Evolutionary conservation across 64 coral and sea anemone genomes (phyloP).

Genomic region (Stichodactyla helianthus): DNA sequence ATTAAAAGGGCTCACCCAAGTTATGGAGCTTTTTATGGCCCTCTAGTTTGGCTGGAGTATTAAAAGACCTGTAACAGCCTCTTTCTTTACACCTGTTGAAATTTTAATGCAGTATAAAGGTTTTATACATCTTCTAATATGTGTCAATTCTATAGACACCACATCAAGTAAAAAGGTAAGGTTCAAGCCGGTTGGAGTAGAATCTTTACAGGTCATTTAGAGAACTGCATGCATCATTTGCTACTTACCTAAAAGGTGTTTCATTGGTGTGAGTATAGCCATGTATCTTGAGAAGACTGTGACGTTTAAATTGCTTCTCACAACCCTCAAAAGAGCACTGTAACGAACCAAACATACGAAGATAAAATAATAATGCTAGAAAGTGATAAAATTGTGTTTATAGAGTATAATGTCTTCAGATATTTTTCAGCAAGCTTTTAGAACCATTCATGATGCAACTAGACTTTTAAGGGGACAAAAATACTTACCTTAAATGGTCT

Average conservation of each 20-base stretch:
- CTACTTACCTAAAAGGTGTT: conserved; percentile 36
- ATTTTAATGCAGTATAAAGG: too few relatives aligned
- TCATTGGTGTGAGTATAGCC: conserved; percentile 50
- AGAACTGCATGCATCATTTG: not conserved
- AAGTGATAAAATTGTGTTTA: not conserved
- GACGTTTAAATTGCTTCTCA: conserved; percentile 31
- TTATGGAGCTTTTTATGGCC: conserved; percentile 56
- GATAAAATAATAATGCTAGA: not conserved
- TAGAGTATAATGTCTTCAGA: not conserved
- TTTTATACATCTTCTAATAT: too few relatives aligned
- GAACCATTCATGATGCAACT: too few relatives aligned
- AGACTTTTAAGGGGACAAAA: not conserved
- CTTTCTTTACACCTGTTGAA: conserved; percentile 52
- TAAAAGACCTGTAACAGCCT: conserved; percentile 53
- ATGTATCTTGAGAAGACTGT: conserved; percentile 34
- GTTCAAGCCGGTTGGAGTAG: too few relatives aligned
- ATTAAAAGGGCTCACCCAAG: conserved; percentile 24
- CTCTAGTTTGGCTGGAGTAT: conserved; percentile 54
- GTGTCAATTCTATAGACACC: too few relatives aligned
- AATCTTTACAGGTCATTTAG: too few relatives aligned
- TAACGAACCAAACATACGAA: not conserved
- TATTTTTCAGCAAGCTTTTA: too few relatives aligned
- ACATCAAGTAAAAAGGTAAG: too few relatives aligned
- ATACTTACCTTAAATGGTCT: conserved; percentile 54
- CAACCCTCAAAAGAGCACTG: conserved; percentile 50